A percentile compares a stretch with the other conserved stretches of the same genome.
These are phyloP conservation scores for Acleris laterana DNA, from an alignment of 2,888 invertebrate species.

Conservation along the genomic window DNA sequence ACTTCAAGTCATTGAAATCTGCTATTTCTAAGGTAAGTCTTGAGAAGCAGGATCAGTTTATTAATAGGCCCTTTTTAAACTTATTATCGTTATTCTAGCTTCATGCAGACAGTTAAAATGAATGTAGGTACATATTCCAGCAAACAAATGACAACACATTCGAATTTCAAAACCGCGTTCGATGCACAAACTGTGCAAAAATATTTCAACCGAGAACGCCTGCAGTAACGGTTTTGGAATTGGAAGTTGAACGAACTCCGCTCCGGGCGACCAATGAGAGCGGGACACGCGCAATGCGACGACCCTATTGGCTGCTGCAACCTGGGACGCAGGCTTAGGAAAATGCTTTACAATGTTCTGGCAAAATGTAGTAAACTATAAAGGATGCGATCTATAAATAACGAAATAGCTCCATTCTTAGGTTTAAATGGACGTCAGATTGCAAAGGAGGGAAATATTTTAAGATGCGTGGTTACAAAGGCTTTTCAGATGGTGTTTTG, in stretches of 20 bases:
- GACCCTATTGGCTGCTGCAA: constrained; percentile 65
- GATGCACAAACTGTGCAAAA: constrained; percentile 20
- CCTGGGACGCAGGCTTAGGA: constrained; percentile 46
- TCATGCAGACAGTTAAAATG: neutral
- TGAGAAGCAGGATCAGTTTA: no score
- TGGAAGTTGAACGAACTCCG: constrained; percentile 69
- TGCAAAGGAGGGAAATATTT: constrained; percentile 1
- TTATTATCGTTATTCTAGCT: no score
- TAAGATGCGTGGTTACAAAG: neutral
- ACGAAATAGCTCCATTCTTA: neutral
- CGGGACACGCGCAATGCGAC: constrained; percentile 74
- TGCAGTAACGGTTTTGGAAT: constrained; percentile 61
- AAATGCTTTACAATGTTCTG: constrained; percentile 18
- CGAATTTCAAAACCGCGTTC: constrained; percentile 6
- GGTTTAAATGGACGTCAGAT: neutral
- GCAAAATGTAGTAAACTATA: constrained; percentile 2
- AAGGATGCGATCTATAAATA: neutral
- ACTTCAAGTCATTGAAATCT: no score
- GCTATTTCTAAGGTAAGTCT: no score
- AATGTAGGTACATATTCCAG: neutral
- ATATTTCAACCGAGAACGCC: constrained; percentile 38
- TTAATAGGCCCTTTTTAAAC: no score
- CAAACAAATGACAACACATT: neutral
- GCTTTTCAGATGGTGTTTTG: no score
- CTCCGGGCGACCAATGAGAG: constrained; percentile 54